phyloP scores from a whole-genome alignment of 1,140 invertebrate species.

The Orussus abietinus region DNA sequence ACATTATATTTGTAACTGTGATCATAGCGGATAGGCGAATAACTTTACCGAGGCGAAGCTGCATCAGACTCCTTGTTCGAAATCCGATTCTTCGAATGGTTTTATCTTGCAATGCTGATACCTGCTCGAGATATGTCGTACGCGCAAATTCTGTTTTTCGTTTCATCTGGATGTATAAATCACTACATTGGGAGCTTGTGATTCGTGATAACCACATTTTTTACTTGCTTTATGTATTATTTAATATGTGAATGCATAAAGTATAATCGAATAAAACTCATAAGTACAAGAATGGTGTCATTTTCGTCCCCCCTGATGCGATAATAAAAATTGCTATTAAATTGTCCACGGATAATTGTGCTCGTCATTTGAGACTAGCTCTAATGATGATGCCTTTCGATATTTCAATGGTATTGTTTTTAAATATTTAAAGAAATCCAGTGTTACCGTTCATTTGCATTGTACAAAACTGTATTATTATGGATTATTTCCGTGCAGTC shows the following conservation, averaged over 20 bases:
- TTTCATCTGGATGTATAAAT: conserved; percentile 22
- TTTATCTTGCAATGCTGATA: conserved; percentile 16
- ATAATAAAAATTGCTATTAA: no score
- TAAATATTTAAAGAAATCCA: no score
- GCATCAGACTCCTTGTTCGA: conserved; percentile 21
- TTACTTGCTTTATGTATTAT: conserved; percentile 43
- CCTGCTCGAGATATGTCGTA: conserved; percentile 7
- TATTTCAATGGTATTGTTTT: no score
- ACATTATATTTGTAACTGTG: conserved; percentile 51
- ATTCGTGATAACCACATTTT: conserved; percentile 32
- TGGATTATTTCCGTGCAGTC: no score
- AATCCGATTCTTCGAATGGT: conserved; percentile 15
- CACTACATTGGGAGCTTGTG: conserved; percentile 22
- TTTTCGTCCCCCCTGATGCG: no score
- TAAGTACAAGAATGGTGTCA: no score
- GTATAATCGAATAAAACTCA: conserved; percentile 7
- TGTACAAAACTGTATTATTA: no score
- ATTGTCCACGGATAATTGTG: no score
- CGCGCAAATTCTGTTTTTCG: conserved; percentile 13
- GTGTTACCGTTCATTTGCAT: no score
- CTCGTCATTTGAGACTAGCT: no score
- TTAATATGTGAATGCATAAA: conserved; percentile 14
- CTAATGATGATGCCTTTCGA: no score
- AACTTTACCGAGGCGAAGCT: conserved; percentile 37
- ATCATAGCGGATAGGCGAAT: conserved; percentile 46